Evolutionary conservation across 1,140 invertebrate species (phyloP).

Genomic region (Microvelia longipes): DNA sequence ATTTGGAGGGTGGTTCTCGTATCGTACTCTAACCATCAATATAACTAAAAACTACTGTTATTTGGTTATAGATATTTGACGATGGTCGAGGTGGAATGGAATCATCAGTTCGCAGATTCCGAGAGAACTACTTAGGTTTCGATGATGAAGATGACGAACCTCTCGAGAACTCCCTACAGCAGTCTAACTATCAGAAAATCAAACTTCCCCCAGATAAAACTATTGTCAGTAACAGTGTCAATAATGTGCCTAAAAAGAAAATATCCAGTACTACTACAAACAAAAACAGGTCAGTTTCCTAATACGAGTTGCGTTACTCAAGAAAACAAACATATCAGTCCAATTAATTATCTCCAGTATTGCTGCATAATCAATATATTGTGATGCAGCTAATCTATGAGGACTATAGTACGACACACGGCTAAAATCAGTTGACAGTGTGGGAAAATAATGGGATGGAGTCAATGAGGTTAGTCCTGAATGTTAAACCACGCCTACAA

Average conservation of each 20-base stretch:
- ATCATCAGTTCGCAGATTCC: slow-evolving; percentile 21
- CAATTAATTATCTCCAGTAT: too few species aligned
- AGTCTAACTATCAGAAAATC: slow-evolving; percentile 23
- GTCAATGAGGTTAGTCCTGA: too few species aligned
- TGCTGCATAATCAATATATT: too few species aligned
- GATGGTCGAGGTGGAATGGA: slow-evolving; percentile 10
- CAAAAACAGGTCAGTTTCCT: slow-evolving; percentile 10
- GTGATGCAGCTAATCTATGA: too few species aligned
- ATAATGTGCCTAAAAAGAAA: slow-evolving; percentile 16
- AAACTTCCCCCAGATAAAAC: slow-evolving; percentile 26
- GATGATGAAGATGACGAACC: slow-evolving; percentile 29
- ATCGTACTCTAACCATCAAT: too few species aligned
- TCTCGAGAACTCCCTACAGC: slow-evolving; percentile 24
- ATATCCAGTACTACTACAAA: slow-evolving; percentile 6
- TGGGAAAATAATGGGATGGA: too few species aligned
- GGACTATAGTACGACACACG: too few species aligned
- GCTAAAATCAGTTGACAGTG: too few species aligned
- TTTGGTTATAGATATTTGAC: not conserved
- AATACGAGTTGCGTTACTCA: slow-evolving; percentile 20
- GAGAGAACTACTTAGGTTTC: slow-evolving; percentile 20
- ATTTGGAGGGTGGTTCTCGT: too few species aligned
- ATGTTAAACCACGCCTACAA: too few species aligned
- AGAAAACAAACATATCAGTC: too few species aligned
- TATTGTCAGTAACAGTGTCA: not conserved
- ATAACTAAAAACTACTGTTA: too few species aligned